Evolutionary conservation across 2,113 vertebrate species (phyloP), one percentile per base, ranked within the genome.

Genomic region (Zeus faber): DNA sequence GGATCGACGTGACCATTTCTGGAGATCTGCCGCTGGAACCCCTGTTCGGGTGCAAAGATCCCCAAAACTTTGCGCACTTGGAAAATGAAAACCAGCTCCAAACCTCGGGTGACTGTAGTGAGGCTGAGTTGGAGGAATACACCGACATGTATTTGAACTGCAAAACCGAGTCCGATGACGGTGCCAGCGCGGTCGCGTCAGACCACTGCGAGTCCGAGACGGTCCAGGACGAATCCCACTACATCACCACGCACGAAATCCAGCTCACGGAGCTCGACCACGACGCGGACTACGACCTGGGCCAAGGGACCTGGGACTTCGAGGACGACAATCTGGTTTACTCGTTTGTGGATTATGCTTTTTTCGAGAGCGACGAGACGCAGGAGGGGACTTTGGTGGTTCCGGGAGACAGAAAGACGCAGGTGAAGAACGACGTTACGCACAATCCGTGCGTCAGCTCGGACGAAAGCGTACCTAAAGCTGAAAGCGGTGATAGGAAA

Each of bases 161-260:
- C 24, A 85, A 61, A 33, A 73, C 80, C 1, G 88, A 89, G 58
- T 85, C 86, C 0, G 85, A 89, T 4, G 86, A 87, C 35, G 73
- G 72, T 1, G 63, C 63, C 53, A 76, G 82, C 65, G 73, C 71
- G 51, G 67, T 76, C 22, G 55, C 81, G 47, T 82, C 81, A 2
- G 83, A 87, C 40, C 76, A 68, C 55, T 66, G 70, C 54, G 37
- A 56, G 50, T 58, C 70, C 3, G 79, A 83, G 50, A 62, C 64
- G 27, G 78, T 71, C 26, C 87, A 90, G 63, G 85, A 88, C 65
- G 94, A 96, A 72, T 89, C 92, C 2, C 95, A 97, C 86, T 98
- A 95, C 43, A 98, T 99, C 79, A 96, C 93, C 49, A 98, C 97
- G 26, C 97, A 95, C 33, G 96, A 98, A 69, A 98, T 98, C 84